A percentile compares a stretch with the other conserved stretches of the same genome.
These are phyloP conservation scores for Pachliopta kotzebuea DNA, from an alignment of 2,888 invertebrate genomes.

Conservation along the genomic window DNA sequence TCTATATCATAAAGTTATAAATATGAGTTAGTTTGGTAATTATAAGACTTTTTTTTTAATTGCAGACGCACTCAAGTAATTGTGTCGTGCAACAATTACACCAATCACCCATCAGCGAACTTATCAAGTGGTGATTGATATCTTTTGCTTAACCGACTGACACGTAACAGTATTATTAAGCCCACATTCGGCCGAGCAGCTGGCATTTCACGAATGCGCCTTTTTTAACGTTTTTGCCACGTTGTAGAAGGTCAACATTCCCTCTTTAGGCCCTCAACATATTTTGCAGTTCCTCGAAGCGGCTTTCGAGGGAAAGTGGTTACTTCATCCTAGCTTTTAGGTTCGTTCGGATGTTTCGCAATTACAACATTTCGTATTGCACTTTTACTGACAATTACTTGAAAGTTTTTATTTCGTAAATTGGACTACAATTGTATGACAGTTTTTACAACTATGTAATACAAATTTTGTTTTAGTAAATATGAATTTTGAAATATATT, in stretches of 20 bases:
- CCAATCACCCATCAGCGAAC: constrained; percentile 20
- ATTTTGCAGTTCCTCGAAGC: constrained; percentile 6
- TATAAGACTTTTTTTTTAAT: neutral
- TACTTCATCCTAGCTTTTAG: neutral
- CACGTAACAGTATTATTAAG: constrained; percentile 27
- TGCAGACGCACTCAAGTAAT: constrained; percentile 19
- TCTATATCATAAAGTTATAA: neutral
- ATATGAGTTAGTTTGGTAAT: neutral
- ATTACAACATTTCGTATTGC: neutral
- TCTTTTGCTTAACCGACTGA: constrained; percentile 25
- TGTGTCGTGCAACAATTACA: constrained; percentile 25
- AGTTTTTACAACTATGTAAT: neutral
- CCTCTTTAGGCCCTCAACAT: neutral
- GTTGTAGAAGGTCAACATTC: constrained; percentile 21
- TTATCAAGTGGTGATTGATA: constrained; percentile 29
- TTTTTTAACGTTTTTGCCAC: constrained; percentile 19
- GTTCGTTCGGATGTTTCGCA: neutral
- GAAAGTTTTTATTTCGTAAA: constrained; percentile 1
- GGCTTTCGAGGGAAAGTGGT: neutral
- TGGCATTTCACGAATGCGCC: constrained; percentile 29
- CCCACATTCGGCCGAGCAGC: constrained; percentile 9
- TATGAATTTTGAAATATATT: neutral
- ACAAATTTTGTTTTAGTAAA: neutral
- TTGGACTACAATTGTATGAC: neutral
- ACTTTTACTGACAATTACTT: neutral